Conservation (phyloP, 2,113 vertebrate species). For the Orcinus orca region DNA sequence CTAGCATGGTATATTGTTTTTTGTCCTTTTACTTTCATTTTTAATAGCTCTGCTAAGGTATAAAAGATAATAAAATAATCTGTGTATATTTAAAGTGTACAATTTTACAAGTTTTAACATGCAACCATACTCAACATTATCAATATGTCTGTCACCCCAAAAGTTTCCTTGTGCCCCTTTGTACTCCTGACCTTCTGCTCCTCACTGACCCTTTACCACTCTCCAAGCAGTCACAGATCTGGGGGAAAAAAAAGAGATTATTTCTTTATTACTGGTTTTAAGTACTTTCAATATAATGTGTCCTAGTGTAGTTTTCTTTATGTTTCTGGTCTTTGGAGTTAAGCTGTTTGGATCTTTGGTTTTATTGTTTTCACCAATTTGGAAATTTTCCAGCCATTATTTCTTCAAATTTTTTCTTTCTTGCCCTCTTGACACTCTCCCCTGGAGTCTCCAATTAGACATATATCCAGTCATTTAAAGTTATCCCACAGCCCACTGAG, state of each 20-base stretch:
- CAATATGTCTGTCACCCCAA: neutral
- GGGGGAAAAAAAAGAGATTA: neutral
- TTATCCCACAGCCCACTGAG: neutral
- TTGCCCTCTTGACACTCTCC: neutral
- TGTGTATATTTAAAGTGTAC: neutral
- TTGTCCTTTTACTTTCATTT: neutral
- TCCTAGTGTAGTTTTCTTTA: neutral
- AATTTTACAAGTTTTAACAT: neutral
- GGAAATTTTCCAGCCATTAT: neutral
- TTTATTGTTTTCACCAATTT: neutral
- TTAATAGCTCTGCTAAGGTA: neutral
- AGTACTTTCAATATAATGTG: neutral
- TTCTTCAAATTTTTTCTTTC: slow-evolving; percentile 6
- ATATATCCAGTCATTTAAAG: neutral
- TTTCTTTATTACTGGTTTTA: neutral
- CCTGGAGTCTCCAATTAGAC: neutral
- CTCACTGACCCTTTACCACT: neutral
- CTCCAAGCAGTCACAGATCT: neutral
- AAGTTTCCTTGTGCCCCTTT: neutral
- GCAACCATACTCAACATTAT: neutral
- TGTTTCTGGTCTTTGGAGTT: neutral
- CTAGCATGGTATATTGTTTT: neutral
- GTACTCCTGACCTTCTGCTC: neutral
- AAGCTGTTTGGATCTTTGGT: neutral
- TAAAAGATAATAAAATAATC: neutral